phyloP scores from a whole-genome alignment of 2,888 invertebrate species.

The Drosophila paranaensis region DNA sequence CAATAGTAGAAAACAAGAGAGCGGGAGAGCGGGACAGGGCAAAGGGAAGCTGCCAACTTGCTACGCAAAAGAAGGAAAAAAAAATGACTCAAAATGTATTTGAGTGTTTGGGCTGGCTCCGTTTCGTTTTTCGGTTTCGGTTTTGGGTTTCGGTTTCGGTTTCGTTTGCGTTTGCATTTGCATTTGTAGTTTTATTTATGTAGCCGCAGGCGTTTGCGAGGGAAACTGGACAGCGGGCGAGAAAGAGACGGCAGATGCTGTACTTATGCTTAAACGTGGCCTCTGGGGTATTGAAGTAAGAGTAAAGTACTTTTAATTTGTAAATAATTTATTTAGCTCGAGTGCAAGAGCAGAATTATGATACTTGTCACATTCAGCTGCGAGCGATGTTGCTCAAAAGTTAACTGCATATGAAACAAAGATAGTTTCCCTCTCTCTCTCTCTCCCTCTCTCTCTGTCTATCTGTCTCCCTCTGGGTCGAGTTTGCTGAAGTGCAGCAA shows the following conservation, averaged over 20 bases:
- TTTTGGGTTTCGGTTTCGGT: constrained; percentile 34
- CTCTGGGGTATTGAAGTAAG: neutral
- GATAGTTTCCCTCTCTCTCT: neutral
- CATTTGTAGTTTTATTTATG: constrained; percentile 49
- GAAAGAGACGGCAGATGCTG: constrained; percentile 1
- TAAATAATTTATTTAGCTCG: constrained; percentile 1
- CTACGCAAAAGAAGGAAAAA: neutral
- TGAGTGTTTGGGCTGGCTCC: constrained; percentile 36
- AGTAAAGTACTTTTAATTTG: constrained; percentile 2
- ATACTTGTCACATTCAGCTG: neutral
- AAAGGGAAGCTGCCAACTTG: constrained; percentile 24
- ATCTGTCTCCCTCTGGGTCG: neutral
- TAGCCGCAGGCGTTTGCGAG: constrained; percentile 31
- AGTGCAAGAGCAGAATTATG: neutral
- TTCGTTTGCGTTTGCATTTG: constrained; percentile 39
- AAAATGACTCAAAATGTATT: constrained; percentile 44
- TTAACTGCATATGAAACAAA: constrained; percentile 7
- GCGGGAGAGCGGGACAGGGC: neutral
- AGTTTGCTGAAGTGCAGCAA: constrained; percentile 33
- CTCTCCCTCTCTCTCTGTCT: neutral
- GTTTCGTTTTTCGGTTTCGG: constrained; percentile 46
- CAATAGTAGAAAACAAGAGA: constrained; percentile 44
- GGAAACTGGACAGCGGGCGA: constrained; percentile 7
- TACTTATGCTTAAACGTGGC: constrained; percentile 2
- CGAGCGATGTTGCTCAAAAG: neutral